Evolutionary conservation across 2,888 invertebrate species (phyloP).

Genomic region (Chirona hameri): DNA sequence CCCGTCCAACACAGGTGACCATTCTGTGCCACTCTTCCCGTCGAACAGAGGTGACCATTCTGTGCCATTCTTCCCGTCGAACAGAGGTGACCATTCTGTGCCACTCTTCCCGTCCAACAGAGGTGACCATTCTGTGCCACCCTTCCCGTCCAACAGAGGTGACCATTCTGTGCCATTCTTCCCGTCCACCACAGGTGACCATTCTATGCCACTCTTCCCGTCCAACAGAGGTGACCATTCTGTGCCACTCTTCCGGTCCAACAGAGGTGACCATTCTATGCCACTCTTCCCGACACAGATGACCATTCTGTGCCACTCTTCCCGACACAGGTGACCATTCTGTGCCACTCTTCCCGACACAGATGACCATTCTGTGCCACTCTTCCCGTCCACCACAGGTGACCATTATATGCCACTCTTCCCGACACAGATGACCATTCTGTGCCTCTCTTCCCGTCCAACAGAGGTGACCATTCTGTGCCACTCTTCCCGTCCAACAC

Average conservation of each 20-base stretch:
- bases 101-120: conserved; percentile 46
- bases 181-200: conserved; percentile 59
- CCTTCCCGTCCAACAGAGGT: too few relatives aligned
- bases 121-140: too few relatives aligned
- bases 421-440: not conserved
- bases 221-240: not conserved
- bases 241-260: conserved; percentile 36
- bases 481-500: too few relatives aligned
- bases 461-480: conserved; percentile 70
- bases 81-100: not conserved
- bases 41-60: conserved; percentile 62
- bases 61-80: too few relatives aligned
- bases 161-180: conserved; percentile 26
- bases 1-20: too few relatives aligned
- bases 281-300: too few relatives aligned
- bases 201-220: too few relatives aligned
- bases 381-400: conserved; percentile 54
- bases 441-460: conserved; percentile 36
- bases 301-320: conserved; percentile 27
- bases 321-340: conserved; percentile 63
- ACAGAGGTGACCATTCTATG: conserved; percentile 70
- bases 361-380: not conserved
- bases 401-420: too few relatives aligned
- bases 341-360: too few relatives aligned
- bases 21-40: conserved; percentile 36